Percentiles rank a stretch among this genome's conserved stretches.
Evolutionary conservation across 2,797 vertebrate genomes (phyloP).

Genomic region (Vipera ursinii): DNA sequence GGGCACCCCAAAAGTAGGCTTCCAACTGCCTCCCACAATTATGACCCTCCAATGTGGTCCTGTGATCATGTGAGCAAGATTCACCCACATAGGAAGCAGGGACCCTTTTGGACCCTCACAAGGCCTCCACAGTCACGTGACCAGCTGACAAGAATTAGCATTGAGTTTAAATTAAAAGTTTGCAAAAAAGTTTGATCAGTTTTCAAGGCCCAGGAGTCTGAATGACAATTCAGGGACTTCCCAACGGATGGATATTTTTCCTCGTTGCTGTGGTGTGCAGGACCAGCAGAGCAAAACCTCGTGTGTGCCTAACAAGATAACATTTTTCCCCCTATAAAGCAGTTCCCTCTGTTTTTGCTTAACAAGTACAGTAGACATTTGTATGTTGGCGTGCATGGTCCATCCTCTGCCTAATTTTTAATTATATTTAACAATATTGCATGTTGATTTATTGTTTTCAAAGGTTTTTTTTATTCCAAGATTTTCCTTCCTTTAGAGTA

Average conservation of each 20-base stretch:
- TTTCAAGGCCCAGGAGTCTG: background rate
- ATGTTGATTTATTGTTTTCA: background rate
- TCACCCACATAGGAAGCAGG: background rate
- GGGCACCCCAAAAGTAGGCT: background rate
- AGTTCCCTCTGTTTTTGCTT: background rate
- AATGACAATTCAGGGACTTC: background rate
- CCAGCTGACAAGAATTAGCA: background rate
- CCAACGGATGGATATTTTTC: background rate
- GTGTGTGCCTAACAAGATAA: background rate
- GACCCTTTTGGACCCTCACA: background rate
- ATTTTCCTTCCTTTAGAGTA: background rate
- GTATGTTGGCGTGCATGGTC: background rate
- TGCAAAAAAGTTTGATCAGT: background rate
- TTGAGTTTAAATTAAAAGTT: slow-evolving; percentile 10
- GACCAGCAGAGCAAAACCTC: background rate
- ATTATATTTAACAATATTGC: background rate
- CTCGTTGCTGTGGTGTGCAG: background rate
- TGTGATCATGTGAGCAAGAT: background rate
- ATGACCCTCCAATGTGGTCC: background rate
- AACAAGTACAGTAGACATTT: background rate
- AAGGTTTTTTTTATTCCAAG: background rate
- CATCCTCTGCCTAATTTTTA: background rate
- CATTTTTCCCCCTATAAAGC: background rate
- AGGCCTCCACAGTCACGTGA: background rate
- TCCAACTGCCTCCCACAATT: background rate